Evolutionary conservation across 2,113 vertebrate genomes (phyloP).

Genomic region (human (Homo sapiens)): GRCh38 chr5:106304001-106304500

Average conservation of each 20-base stretch:
- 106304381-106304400: background rate
- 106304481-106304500: background rate
- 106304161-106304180: constrained; percentile 65
- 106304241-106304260: constrained; percentile 57
- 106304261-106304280: constrained; percentile 59
- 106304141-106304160: constrained; percentile 46
- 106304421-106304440: background rate
- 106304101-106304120: constrained; percentile 30
- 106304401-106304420: constrained; percentile 5
- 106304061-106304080: constrained; percentile 21
- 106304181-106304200: constrained; percentile 37
- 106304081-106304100: constrained; percentile 62
- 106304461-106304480: background rate
- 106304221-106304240: constrained; percentile 69
- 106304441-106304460: background rate
- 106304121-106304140: constrained; percentile 51
- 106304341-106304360: background rate
- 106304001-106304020: constrained; percentile 33
- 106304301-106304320: background rate
- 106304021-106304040: constrained; percentile 43
- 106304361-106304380: background rate
- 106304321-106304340: background rate
- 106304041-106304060: constrained; percentile 46
- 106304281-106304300: constrained; percentile 49
- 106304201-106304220: constrained; percentile 70